Conservation (phyloP, 2,797 vertebrate species). For the Phataginus tricuspis region DNA sequence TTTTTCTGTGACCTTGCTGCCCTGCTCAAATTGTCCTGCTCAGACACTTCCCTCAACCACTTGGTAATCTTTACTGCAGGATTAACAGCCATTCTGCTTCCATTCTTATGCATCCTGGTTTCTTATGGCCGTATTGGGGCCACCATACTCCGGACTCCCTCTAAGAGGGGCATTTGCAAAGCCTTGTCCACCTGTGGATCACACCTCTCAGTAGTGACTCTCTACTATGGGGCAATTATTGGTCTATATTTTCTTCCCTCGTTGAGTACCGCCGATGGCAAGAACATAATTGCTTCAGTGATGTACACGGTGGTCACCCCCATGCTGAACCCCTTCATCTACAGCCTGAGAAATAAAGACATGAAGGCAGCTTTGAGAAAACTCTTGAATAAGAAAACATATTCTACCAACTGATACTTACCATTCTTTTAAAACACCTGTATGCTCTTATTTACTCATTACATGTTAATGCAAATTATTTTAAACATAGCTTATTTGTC, state of each 20-base stretch:
- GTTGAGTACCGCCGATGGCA: background rate
- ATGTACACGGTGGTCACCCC: constrained; percentile 67
- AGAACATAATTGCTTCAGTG: constrained; percentile 59
- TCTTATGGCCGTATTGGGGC: constrained; percentile 68
- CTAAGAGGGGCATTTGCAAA: constrained; percentile 61
- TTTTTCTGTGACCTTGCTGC: constrained; percentile 79
- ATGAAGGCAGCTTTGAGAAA: constrained; percentile 68
- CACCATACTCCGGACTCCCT: constrained; percentile 52
- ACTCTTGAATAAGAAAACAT: constrained; percentile 46
- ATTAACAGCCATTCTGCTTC: constrained; percentile 58
- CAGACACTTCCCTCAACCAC: constrained; percentile 73
- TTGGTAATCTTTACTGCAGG: constrained; percentile 64
- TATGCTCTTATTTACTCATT: background rate
- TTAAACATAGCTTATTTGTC: background rate
- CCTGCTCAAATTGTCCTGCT: constrained; percentile 77
- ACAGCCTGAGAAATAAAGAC: constrained; percentile 76
- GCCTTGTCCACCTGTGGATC: constrained; percentile 75
- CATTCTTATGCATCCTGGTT: constrained; percentile 61
- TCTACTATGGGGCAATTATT: constrained; percentile 68
- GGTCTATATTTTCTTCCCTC: constrained; percentile 65
- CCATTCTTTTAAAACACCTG: background rate
- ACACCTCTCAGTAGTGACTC: constrained; percentile 71
- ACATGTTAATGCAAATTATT: background rate
- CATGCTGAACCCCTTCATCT: constrained; percentile 73
- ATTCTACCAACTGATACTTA: constrained; percentile 25